Evolutionary conservation across 1,140 invertebrate genomes (phyloP).

Genomic region (Geopemphigus sp.): DNA sequence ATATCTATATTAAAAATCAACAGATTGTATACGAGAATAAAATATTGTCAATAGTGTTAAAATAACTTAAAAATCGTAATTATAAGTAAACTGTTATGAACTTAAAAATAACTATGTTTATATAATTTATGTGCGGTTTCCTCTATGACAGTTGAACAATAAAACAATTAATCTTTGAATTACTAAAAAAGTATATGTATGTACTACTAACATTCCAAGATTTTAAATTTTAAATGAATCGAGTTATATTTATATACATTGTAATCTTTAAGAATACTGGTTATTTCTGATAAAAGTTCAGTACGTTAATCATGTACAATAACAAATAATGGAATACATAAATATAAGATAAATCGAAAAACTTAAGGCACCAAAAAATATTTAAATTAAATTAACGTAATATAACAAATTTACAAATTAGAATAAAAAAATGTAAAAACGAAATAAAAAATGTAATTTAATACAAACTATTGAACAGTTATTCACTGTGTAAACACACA

Average conservation of each 20-base stretch:
- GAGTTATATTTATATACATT: background rate
- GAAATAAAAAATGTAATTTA: constrained; percentile 5
- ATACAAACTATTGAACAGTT: background rate
- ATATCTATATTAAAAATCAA: too few relatives aligned
- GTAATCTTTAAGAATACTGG: background rate
- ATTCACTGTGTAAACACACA: background rate
- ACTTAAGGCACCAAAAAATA: background rate
- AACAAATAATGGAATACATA: background rate
- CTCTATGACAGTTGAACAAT: background rate
- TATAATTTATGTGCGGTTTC: background rate
- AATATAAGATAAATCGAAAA: background rate
- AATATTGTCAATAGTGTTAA: too few relatives aligned
- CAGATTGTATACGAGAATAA: too few relatives aligned
- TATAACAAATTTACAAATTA: background rate
- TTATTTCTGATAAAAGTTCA: background rate
- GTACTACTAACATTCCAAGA: background rate
- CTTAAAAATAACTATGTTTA: background rate
- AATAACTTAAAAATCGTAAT: background rate
- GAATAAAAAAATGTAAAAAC: background rate
- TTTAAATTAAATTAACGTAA: background rate
- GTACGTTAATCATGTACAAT: background rate
- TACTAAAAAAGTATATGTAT: background rate
- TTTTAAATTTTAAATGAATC: background rate
- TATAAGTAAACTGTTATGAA: too few relatives aligned
- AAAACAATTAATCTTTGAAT: background rate